A percentile compares a stretch with the other conserved stretches of the same genome.
Conservation (phyloP, 2,797 vertebrate species). For the Gymnothorax javanicus region DNA sequence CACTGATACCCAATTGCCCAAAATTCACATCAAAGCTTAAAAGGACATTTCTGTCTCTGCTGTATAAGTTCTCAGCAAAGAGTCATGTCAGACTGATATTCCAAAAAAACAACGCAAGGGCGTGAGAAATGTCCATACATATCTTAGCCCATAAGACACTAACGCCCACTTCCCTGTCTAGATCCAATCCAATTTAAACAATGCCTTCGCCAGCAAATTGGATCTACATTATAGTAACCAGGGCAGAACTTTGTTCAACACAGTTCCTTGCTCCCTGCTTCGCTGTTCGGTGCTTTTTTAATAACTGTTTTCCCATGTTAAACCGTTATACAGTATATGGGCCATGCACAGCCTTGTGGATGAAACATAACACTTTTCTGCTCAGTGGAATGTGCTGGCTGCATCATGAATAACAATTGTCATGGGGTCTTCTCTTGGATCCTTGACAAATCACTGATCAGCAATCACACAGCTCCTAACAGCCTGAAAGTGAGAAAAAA, state of each 20-base stretch:
- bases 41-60: background rate
- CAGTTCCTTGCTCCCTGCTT: background rate
- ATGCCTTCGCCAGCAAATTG: background rate
- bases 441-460: constrained; percentile 4
- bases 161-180: background rate
- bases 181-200: background rate
- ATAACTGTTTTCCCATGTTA: background rate
- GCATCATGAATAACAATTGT: constrained; percentile 24
- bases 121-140: background rate
- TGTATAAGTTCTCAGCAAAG: background rate
- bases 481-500: constrained; percentile 4
- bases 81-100: background rate
- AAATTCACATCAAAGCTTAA: too few species aligned
- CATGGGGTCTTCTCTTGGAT: constrained; percentile 19
- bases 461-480: constrained; percentile 24
- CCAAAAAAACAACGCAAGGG: background rate
- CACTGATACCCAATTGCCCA: too few species aligned
- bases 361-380: background rate
- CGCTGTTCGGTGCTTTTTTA: background rate
- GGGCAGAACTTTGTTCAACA: background rate
- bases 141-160: background rate
- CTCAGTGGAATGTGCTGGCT: constrained; percentile 12
- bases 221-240: too few species aligned
- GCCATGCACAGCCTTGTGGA: background rate
- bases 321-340: background rate